Percentiles rank a stretch among this genome's conserved stretches.
Conservation (phyloP, 2,113 vertebrate species). For the Dermatemys mawii region DNA sequence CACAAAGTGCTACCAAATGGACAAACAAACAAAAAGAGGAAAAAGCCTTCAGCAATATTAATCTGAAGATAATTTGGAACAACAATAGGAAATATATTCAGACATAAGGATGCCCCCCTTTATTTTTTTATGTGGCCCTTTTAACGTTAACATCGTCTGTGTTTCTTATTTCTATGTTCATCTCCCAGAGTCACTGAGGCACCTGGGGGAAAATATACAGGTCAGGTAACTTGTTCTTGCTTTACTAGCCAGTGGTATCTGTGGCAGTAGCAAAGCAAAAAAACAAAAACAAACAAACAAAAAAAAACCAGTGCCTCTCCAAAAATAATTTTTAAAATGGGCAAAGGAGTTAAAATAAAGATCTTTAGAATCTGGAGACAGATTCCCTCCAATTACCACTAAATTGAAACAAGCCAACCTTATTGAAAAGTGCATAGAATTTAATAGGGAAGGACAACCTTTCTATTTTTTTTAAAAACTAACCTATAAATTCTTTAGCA, state of each 20-base stretch:
- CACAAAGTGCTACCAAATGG: neutral
- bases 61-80: neutral
- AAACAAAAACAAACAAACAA: too few species aligned
- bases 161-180: neutral
- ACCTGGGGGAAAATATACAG: neutral
- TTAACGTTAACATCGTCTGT: neutral
- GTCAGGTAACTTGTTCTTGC: neutral
- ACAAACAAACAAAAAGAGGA: neutral
- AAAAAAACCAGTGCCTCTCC: too few species aligned
- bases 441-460: neutral
- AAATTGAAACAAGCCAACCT: neutral
- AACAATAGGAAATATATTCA: neutral
- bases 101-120: neutral
- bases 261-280: neutral
- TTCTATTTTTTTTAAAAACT: neutral
- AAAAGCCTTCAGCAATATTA: neutral
- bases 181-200: neutral
- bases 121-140: neutral
- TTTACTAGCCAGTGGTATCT: neutral
- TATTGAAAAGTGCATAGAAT: neutral
- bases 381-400: neutral
- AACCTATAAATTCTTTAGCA: neutral
- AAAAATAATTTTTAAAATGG: neutral
- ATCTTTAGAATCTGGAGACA: neutral
- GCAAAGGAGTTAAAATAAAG: neutral